A percentile compares a stretch with the other conserved stretches of the same genome.
Evolutionary conservation across 2,888 invertebrate genomes (phyloP).

Genomic region (Nymphalis urticae): DNA sequence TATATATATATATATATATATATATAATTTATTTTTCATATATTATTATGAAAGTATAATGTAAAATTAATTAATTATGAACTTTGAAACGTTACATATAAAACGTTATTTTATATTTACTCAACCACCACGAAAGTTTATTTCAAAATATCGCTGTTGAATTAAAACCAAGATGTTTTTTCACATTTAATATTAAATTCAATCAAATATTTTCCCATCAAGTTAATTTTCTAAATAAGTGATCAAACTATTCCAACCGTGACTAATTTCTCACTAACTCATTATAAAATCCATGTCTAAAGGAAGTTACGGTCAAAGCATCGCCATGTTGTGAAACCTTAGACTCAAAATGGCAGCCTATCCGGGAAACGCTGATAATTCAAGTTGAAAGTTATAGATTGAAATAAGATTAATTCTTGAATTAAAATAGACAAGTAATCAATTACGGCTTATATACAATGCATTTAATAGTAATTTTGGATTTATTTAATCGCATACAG

Average conservation of each 20-base stretch:
- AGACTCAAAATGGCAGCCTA: slow-evolving; percentile 17
- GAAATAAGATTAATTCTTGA: not conserved
- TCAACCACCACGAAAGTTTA: too few species aligned
- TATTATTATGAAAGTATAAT: too few species aligned
- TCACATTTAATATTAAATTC: not conserved
- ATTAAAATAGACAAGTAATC: too few species aligned
- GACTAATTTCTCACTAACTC: slow-evolving; percentile 14
- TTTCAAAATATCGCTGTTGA: too few species aligned
- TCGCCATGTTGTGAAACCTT: slow-evolving; percentile 20
- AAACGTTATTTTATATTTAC: too few species aligned
- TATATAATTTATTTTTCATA: too few species aligned
- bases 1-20: too few species aligned
- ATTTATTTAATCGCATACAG: not conserved
- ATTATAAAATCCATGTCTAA: slow-evolving; percentile 16
- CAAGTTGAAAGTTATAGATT: slow-evolving; percentile 17
- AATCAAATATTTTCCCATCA: not conserved
- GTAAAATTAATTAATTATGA: too few species aligned
- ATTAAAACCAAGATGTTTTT: not conserved
- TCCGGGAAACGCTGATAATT: slow-evolving; percentile 16
- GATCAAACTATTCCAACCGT: slow-evolving; percentile 1
- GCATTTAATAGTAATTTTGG: not conserved
- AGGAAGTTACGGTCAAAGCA: slow-evolving; percentile 20
- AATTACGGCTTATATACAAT: too few species aligned
- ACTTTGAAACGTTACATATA: too few species aligned
- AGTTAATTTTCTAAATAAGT: slow-evolving; percentile 5